phyloP scores from a whole-genome alignment of 2,797 vertebrate species.

The Amblyraja radiata region DNA sequence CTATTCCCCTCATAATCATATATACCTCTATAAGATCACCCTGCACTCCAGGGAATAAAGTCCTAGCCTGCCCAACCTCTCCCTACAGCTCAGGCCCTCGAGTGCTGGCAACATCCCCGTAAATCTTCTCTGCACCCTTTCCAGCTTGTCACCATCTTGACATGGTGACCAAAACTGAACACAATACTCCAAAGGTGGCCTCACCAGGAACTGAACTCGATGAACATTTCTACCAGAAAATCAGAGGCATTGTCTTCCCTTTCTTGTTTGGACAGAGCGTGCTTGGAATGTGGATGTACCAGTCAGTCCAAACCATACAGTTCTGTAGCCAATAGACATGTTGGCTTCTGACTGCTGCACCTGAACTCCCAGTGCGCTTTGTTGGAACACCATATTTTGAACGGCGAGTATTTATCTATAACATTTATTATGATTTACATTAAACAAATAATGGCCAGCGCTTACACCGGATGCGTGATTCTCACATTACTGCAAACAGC shows the following conservation, averaged over 20 bases:
- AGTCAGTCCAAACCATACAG: neutral
- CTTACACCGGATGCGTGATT: neutral
- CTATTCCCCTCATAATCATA: too few species aligned
- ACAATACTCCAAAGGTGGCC: too few species aligned
- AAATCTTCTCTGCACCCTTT: too few species aligned
- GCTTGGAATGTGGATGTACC: neutral
- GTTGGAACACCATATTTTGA: neutral
- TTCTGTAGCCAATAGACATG: neutral
- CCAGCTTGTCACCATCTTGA: too few species aligned
- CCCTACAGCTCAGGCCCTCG: too few species aligned
- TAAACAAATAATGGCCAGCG: neutral
- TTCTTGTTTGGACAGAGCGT: neutral
- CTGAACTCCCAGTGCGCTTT: neutral
- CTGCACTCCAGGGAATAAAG: too few species aligned
- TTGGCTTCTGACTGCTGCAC: neutral
- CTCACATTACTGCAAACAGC: neutral
- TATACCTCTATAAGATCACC: too few species aligned
- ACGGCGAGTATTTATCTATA: neutral
- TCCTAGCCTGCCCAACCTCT: too few species aligned
- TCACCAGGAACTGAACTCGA: neutral
- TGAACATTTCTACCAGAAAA: neutral
- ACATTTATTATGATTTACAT: neutral
- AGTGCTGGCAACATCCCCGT: too few species aligned
- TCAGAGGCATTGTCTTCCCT: neutral
- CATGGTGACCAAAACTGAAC: too few species aligned